These are phyloP conservation scores for Chaetops frenatus DNA, from an alignment of 2,113 vertebrate genomes.

Conservation along the genomic window DNA sequence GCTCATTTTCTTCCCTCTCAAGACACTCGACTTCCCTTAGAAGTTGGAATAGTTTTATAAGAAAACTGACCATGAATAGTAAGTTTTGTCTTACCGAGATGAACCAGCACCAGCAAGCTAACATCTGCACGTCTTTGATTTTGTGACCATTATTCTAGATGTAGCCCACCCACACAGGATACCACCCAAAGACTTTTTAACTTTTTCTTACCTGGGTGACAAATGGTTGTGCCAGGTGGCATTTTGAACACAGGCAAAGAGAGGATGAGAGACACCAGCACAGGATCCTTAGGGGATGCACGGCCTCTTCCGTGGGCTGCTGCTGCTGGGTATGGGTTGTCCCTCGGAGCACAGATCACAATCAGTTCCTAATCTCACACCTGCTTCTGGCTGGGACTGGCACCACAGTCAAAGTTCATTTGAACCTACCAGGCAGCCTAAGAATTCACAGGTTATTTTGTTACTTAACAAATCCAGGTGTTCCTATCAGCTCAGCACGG, in stretches of 20 bases:
- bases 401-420: background rate
- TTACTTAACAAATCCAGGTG: background rate
- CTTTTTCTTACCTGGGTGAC: background rate
- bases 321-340: background rate
- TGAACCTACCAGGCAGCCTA: background rate
- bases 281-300: rapidly evolving
- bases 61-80: background rate
- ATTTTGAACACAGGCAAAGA: background rate
- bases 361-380: background rate
- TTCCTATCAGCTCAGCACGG: background rate
- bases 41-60: background rate
- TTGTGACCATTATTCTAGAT: background rate
- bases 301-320: background rate
- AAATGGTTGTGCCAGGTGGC: background rate
- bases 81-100: background rate
- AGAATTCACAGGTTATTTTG: background rate
- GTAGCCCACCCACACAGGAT: background rate
- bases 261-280: rapidly evolving
- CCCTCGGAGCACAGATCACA: background rate
- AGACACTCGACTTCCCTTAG: background rate
- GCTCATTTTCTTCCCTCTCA: background rate
- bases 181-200: background rate
- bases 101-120: background rate
- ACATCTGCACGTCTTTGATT: background rate
- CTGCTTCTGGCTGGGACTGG: background rate